Evolutionary conservation across 2,113 vertebrate species (phyloP).

Genomic region (Datnioides undecimradiatus): DNA sequence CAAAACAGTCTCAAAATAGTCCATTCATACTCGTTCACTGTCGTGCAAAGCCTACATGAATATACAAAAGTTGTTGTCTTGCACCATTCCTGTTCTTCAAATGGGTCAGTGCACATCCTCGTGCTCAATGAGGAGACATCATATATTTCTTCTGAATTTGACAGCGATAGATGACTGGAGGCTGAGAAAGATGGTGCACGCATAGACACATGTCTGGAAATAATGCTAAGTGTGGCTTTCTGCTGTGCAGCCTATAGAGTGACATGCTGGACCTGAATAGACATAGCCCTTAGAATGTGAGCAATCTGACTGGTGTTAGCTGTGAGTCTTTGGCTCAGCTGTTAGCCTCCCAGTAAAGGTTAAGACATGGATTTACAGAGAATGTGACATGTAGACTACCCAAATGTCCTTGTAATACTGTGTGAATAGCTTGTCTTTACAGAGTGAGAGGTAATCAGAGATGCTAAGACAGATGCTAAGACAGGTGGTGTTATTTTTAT

Average conservation of each 20-base stretch:
- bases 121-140: neutral
- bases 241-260: constrained; percentile 1
- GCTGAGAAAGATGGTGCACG: neutral
- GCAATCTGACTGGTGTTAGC: constrained; percentile 26
- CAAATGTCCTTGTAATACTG: constrained; percentile 1
- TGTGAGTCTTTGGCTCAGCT: constrained; percentile 56
- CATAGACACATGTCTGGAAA: constrained; percentile 29
- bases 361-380: constrained; percentile 40
- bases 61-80: constrained; percentile 51
- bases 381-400: constrained; percentile 25
- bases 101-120: neutral
- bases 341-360: constrained; percentile 41
- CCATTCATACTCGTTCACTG: constrained; percentile 43
- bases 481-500: too few relatives aligned
- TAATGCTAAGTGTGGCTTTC: constrained; percentile 29
- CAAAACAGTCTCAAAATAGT: constrained; percentile 67
- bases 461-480: neutral
- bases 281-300: constrained; percentile 50
- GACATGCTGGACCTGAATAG: constrained; percentile 13
- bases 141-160: constrained; percentile 17
- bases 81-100: constrained; percentile 11
- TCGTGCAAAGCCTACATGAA: constrained; percentile 19
- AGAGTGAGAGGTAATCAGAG: constrained; percentile 7
- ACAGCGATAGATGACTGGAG: neutral
- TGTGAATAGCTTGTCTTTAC: constrained; percentile 8